Evolutionary conservation across 2,888 invertebrate genomes (phyloP).

Genomic region (Phania funesta): DNA sequence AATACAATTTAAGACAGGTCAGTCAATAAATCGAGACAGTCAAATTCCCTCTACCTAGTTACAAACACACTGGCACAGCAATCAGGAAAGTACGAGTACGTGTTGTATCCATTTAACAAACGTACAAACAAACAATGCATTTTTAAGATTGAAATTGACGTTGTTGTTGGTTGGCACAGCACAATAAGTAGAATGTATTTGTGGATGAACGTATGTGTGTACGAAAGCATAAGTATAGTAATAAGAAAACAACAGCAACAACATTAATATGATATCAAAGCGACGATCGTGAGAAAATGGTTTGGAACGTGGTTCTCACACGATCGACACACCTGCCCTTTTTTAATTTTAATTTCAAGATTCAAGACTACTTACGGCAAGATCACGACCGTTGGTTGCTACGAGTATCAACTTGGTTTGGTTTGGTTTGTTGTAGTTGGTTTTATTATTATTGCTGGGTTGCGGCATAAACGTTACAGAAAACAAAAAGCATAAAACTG

Average conservation of each 20-base stretch:
- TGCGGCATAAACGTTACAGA: conserved; percentile 60
- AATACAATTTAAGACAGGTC: conserved; percentile 51
- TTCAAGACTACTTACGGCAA: conserved; percentile 79
- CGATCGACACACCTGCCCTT: conserved; percentile 81
- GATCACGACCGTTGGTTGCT: conserved; percentile 76
- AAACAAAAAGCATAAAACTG: conserved; percentile 38
- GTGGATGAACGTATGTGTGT: conserved; percentile 20
- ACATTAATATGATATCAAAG: conserved; percentile 73
- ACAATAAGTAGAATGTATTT: conserved; percentile 43
- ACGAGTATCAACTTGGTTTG: conserved; percentile 8
- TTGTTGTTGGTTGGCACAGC: conserved; percentile 40
- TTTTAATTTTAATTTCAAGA: conserved; percentile 77
- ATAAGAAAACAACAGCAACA: conserved; percentile 42
- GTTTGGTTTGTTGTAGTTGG: conserved; percentile 18
- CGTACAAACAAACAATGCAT: conserved; percentile 57
- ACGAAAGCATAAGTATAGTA: conserved; percentile 39
- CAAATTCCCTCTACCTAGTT: conserved; percentile 54
- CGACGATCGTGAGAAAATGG: conserved; percentile 81
- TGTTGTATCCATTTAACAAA: conserved; percentile 54
- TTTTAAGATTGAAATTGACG: conserved; percentile 34
- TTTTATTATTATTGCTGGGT: conserved; percentile 46
- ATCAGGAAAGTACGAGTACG: conserved; percentile 35
- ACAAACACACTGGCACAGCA: neutral
- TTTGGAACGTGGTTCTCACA: conserved; percentile 81
- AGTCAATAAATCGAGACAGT: conserved; percentile 60